phyloP scores from a whole-genome alignment of 2,888 invertebrate species.

The Drosophila rellima region DNA sequence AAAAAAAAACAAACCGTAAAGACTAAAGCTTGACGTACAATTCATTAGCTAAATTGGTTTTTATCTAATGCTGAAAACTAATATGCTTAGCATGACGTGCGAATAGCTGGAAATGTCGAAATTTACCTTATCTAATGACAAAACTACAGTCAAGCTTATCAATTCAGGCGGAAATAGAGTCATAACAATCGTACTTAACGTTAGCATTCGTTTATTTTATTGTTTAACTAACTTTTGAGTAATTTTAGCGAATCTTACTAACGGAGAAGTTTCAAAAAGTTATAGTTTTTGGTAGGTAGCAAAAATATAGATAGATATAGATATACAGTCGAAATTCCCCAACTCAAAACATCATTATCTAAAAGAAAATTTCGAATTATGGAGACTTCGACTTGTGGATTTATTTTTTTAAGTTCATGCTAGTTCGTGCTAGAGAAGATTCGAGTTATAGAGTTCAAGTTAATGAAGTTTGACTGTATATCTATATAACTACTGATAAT shows the following conservation, averaged over 20 bases:
- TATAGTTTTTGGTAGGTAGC: too few species aligned
- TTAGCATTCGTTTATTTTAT: not conserved
- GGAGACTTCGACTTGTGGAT: too few species aligned
- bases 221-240: not conserved
- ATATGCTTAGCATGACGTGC: slow-evolving; percentile 7
- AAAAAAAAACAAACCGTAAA: slow-evolving; percentile 24
- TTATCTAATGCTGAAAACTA: slow-evolving; percentile 10
- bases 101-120: slow-evolving; percentile 2
- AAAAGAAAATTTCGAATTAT: too few species aligned
- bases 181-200: not conserved
- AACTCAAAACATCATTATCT: too few species aligned
- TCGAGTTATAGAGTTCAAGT: too few species aligned
- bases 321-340: too few species aligned
- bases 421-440: too few species aligned
- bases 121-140: slow-evolving; percentile 21
- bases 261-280: not conserved
- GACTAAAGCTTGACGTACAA: slow-evolving; percentile 20
- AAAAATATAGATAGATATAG: too few species aligned
- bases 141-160: slow-evolving; percentile 8
- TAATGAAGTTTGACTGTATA: too few species aligned
- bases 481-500: too few species aligned
- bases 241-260: not conserved
- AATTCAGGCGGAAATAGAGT: slow-evolving; percentile 12
- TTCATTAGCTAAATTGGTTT: slow-evolving; percentile 4
- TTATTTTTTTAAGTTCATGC: too few species aligned